Evolutionary conservation across 1,140 invertebrate genomes (phyloP), one percentile per base, ranked within the genome.

Genomic region (Plutomurus gul): DNA sequence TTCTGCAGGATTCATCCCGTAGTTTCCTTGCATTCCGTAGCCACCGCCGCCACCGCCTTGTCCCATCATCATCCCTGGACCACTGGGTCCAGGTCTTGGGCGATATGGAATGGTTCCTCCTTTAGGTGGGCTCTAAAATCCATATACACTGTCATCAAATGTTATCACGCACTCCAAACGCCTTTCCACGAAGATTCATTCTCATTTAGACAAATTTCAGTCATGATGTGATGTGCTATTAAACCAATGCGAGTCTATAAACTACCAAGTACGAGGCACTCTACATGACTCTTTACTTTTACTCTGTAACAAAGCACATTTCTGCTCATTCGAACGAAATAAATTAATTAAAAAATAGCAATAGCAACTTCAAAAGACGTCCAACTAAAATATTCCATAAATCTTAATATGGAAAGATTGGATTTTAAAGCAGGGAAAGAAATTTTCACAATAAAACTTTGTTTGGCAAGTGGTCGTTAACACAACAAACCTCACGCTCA

Each of bases 101-200:
- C 82, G 78, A 79, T 83, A 83, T 72, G 82, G 82, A 81, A 83
- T 83, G 70, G 82, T 83, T 37, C 82, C 82, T 49, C 82, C 82
- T 76, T 83, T 83, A 6, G 82, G 82, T 51, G 82, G 82, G 46
- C 82, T 83, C 82, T 83, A 74, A 40, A 71, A 46, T 40, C 33
- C 46, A n/a, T n/a, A 33, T n/a, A 27, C 27, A 25, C 20, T 65
- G 37, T 76, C 47, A 56, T 76, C 39, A 46, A 77, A 56, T 30
- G 18, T 25, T 47, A 70, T 7, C 56, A 33, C 27, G 70, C 56
- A 75, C 39, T 43, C 25, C 22, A 11, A 51, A 18, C 16, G n/a
- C 6, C 16, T 47, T 30, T 47, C 22, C 8, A 47, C 16, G 43
- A 30, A 75, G n/a, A 65, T 65, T 30, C 56, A 65, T 65, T 30